Conservation (phyloP, 2,797 vertebrate genomes). For the Passerculus sandwichensis region DNA sequence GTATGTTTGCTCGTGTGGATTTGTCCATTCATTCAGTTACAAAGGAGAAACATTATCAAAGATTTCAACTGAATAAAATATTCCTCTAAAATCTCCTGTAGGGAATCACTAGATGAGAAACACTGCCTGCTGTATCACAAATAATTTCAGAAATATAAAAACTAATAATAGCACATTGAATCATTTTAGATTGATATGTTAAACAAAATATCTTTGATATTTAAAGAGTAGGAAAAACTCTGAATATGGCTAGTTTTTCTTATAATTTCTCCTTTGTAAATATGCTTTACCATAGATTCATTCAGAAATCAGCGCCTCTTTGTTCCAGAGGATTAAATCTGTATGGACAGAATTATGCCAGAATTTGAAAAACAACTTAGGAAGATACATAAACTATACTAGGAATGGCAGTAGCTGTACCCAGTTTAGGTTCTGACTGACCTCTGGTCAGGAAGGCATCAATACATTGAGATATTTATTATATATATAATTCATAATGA, state of each 20-base stretch:
- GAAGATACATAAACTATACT: too few relatives aligned
- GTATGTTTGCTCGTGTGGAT: background rate
- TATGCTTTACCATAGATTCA: background rate
- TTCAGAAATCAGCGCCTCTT: background rate
- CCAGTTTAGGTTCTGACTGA: background rate
- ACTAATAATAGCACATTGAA: background rate
- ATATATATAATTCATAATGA: background rate
- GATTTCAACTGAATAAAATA: background rate
- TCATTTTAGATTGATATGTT: background rate
- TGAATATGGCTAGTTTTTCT: background rate
- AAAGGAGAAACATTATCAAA: conserved; percentile 30
- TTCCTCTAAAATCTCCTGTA: background rate
- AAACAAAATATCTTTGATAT: background rate
- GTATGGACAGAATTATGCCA: background rate
- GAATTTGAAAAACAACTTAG: background rate
- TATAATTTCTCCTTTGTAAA: background rate
- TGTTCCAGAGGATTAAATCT: background rate
- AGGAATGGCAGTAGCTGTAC: background rate
- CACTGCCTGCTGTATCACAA: background rate
- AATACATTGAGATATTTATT: background rate
- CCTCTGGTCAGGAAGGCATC: background rate
- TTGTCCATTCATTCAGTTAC: background rate
- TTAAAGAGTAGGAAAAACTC: background rate
- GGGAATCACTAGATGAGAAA: background rate
- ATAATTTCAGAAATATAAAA: background rate